These are phyloP conservation scores for Sinotaia quadrata DNA, from an alignment of 2,888 invertebrate genomes.

Conservation along the genomic window DNA sequence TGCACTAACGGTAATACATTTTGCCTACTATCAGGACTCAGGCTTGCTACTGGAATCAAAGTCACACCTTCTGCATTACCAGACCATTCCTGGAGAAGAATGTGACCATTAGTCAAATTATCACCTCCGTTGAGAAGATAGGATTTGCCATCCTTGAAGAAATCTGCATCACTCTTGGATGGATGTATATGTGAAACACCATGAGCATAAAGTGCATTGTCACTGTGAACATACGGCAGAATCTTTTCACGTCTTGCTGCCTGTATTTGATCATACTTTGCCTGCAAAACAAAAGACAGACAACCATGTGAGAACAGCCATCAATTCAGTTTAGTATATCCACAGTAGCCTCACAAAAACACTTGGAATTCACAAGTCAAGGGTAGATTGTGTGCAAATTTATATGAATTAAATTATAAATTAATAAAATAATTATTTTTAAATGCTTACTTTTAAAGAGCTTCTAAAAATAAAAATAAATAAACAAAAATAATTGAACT, in stretches of 20 bases:
- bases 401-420: no score
- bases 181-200: conserved; percentile 41
- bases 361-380: no score
- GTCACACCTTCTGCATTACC: conserved; percentile 26
- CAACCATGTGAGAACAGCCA: no score
- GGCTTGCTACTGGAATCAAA: conserved; percentile 34
- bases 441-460: no score
- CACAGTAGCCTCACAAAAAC: no score
- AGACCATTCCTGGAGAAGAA: conserved; percentile 39
- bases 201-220: conserved; percentile 30
- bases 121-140: background rate
- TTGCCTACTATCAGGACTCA: background rate
- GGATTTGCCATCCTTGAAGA: conserved; percentile 32
- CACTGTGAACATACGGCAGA: conserved; percentile 74
- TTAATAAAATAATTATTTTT: no score
- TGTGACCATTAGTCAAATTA: conserved; percentile 30
- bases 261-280: conserved; percentile 80
- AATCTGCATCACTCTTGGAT: conserved; percentile 49
- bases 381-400: no score
- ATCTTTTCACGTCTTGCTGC: conserved; percentile 75
- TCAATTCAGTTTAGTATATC: no score
- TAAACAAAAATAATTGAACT: no score
- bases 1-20: no score
- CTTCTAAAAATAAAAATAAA: no score
- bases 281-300: conserved; percentile 73